phyloP scores from a whole-genome alignment of 1,140 invertebrate species.

The Apocrypta bakeri region DNA sequence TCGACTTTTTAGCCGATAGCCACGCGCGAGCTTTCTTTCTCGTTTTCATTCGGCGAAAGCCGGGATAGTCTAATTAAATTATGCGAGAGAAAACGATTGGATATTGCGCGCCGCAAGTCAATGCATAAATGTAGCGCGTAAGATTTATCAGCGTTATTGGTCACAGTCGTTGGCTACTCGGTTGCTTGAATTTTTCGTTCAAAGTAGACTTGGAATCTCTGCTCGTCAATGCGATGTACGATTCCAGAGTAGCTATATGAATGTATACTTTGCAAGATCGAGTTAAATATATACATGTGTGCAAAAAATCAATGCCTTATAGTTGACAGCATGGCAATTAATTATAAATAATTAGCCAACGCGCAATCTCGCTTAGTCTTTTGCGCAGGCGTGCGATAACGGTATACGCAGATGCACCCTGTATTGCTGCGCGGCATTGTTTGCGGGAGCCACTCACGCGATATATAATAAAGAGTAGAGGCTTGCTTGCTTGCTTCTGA shows the following conservation, averaged over 20 bases:
- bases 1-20: slow-evolving; percentile 2
- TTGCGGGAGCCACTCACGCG: slow-evolving; percentile 23
- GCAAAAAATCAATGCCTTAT: too few species aligned
- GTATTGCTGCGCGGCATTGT: slow-evolving; percentile 14
- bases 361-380: slow-evolving; percentile 5
- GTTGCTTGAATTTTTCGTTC: not conserved
- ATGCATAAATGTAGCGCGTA: not conserved
- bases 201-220: too few species aligned
- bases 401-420: not conserved
- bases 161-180: not conserved
- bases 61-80: slow-evolving; percentile 27
- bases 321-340: slow-evolving; percentile 58
- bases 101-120: not conserved
- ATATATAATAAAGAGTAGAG: not conserved
- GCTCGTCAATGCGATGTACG: too few species aligned
- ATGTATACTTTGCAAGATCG: too few species aligned
- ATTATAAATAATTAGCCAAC: slow-evolving; percentile 69
- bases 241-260: too few species aligned
- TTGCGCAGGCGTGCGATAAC: slow-evolving; percentile 15
- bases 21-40: not conserved
- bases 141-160: too few species aligned
- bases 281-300: too few species aligned
- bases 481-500: not conserved
- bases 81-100: not conserved
- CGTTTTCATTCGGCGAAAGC: not conserved